Conservation (phyloP, 1,140 invertebrate genomes). For the Anthonomus grandis region DNA sequence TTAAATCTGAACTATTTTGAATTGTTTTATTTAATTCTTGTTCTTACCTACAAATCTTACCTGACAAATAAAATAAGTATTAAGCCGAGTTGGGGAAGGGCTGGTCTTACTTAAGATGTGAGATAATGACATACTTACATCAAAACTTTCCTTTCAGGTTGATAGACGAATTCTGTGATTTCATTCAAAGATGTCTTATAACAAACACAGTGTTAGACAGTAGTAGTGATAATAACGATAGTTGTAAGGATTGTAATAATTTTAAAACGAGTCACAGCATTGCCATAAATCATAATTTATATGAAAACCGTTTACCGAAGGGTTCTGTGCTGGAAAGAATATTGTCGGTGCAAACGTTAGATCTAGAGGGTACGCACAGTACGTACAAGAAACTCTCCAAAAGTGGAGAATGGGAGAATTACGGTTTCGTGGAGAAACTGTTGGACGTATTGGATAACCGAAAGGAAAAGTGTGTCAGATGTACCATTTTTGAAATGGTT, state of each 20-base stretch:
- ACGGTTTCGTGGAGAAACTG: conserved; percentile 34
- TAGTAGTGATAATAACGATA: conserved; percentile 2
- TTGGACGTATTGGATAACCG: conserved; percentile 26
- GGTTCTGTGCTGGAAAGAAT: conserved; percentile 40
- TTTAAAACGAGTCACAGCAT: background rate
- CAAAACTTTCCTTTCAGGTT: conserved; percentile 36
- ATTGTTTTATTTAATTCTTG: too few species aligned
- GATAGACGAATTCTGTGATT: conserved; percentile 33
- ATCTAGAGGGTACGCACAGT: conserved; percentile 32
- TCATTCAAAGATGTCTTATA: conserved; percentile 30
- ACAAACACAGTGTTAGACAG: conserved; percentile 21
- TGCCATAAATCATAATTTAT: background rate
- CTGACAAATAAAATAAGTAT: too few species aligned
- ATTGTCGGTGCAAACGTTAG: conserved; percentile 41
- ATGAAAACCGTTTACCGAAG: conserved; percentile 22
- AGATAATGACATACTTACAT: too few species aligned
- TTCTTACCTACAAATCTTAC: too few species aligned
- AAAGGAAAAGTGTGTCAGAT: conserved; percentile 29
- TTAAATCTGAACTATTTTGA: too few species aligned
- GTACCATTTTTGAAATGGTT: conserved; percentile 23
- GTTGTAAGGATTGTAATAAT: background rate
- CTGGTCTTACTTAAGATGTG: too few species aligned
- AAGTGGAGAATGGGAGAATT: conserved; percentile 25
- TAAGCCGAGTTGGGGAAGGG: too few species aligned
- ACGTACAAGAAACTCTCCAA: conserved; percentile 36